These are phyloP conservation scores for Cyprinodon tularosa DNA, from an alignment of 2,113 vertebrate species.

Conservation along the genomic window DNA sequence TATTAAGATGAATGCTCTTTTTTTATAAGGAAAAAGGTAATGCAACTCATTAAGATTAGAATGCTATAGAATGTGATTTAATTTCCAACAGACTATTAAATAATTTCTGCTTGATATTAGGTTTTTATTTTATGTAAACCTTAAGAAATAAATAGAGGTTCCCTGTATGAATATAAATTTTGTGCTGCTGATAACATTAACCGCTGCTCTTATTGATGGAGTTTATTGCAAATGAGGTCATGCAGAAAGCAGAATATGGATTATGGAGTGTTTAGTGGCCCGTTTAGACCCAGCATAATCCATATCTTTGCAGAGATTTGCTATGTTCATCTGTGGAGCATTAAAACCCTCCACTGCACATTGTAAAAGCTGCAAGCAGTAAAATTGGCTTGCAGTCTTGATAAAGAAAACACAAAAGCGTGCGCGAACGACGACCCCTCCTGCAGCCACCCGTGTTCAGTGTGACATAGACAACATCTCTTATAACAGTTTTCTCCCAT, in stretches of 20 bases:
- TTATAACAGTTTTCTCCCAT: constrained; percentile 21
- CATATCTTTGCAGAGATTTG: constrained; percentile 65
- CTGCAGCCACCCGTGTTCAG: constrained; percentile 15
- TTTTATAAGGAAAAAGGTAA: neutral
- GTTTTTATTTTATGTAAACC: constrained; percentile 11
- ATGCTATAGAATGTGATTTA: neutral
- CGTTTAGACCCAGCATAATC: constrained; percentile 65
- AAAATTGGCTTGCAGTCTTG: constrained; percentile 41
- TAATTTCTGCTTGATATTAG: neutral
- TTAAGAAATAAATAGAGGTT: constrained; percentile 22
- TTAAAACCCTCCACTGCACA: constrained; percentile 51
- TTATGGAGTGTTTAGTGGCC: constrained; percentile 66
- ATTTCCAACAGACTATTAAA: neutral
- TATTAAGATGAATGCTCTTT: neutral
- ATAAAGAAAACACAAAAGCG: constrained; percentile 58
- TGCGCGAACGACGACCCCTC: neutral
- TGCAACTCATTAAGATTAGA: neutral
- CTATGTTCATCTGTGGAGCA: constrained; percentile 52
- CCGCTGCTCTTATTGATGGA: constrained; percentile 52
- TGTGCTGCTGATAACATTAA: constrained; percentile 36
- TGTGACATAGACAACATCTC: constrained; percentile 12
- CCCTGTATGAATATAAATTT: constrained; percentile 19
- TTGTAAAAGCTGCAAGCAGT: constrained; percentile 48
- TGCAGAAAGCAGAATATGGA: constrained; percentile 54
- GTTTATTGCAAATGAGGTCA: constrained; percentile 59